Evolutionary conservation across 2,113 vertebrate genomes (phyloP).

Genomic region (Chauna torquata): DNA sequence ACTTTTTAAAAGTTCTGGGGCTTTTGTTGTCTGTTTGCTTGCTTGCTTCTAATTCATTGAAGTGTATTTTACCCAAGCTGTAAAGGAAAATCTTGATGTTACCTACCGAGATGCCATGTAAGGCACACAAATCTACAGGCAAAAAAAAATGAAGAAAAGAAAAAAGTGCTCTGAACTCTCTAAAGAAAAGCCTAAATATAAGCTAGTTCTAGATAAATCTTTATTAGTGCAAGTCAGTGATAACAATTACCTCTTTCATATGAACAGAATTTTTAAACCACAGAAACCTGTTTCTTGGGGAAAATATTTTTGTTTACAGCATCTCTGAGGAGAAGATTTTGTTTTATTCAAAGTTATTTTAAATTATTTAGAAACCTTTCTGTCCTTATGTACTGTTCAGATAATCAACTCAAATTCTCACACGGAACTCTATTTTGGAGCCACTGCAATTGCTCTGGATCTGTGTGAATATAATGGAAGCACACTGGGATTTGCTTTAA

Average conservation of each 20-base stretch:
- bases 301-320: neutral
- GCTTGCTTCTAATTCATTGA: neutral
- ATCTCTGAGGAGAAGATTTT: neutral
- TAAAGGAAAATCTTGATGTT: neutral
- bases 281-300: neutral
- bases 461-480: neutral
- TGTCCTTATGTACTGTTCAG: neutral
- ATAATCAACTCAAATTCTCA: neutral
- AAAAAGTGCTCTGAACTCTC: neutral
- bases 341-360: neutral
- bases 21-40: neutral
- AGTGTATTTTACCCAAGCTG: neutral
- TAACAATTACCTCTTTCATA: neutral
- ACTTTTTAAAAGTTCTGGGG: neutral
- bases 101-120: neutral
- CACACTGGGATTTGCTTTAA: neutral
- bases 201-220: neutral
- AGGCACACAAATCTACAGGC: neutral
- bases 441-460: neutral
- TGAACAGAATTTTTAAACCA: neutral
- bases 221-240: neutral
- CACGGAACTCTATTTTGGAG: neutral
- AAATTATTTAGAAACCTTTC: neutral
- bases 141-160: neutral
- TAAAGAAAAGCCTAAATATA: neutral